Conservation (phyloP, 1,140 invertebrate species). For the Lepidurus couesii region DNA sequence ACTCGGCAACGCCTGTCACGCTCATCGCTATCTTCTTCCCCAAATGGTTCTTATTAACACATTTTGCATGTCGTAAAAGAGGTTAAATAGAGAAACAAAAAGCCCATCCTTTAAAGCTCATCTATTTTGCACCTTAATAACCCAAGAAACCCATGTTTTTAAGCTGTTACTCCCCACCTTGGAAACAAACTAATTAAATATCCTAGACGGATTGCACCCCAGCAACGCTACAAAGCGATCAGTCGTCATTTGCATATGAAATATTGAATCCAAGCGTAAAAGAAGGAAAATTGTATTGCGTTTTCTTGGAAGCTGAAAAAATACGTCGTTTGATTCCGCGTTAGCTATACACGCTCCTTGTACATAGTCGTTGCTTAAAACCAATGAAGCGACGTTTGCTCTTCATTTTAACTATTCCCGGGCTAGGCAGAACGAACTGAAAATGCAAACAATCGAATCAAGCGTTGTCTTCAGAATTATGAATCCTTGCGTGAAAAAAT, state of each 20-base stretch:
- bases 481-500: background rate
- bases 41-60: background rate
- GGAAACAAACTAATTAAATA: slow-evolving; percentile 12
- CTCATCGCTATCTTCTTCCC: background rate
- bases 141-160: background rate
- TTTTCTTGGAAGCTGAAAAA: background rate
- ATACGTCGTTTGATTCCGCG: background rate
- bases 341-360: too few relatives aligned
- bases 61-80: background rate
- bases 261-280: background rate
- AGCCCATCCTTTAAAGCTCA: too few relatives aligned
- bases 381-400: background rate
- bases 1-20: background rate
- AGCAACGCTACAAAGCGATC: background rate
- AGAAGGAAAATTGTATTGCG: background rate
- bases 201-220: background rate
- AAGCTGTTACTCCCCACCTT: background rate
- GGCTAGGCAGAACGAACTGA: background rate
- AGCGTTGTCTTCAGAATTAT: background rate
- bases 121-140: background rate
- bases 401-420: slow-evolving; percentile 3
- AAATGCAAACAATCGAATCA: slow-evolving; percentile 10
- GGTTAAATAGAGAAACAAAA: background rate
- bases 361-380: background rate
- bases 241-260: background rate